These are phyloP conservation scores for Fragum whitleyi DNA, from an alignment of 2,888 invertebrate species.

Conservation along the genomic window DNA sequence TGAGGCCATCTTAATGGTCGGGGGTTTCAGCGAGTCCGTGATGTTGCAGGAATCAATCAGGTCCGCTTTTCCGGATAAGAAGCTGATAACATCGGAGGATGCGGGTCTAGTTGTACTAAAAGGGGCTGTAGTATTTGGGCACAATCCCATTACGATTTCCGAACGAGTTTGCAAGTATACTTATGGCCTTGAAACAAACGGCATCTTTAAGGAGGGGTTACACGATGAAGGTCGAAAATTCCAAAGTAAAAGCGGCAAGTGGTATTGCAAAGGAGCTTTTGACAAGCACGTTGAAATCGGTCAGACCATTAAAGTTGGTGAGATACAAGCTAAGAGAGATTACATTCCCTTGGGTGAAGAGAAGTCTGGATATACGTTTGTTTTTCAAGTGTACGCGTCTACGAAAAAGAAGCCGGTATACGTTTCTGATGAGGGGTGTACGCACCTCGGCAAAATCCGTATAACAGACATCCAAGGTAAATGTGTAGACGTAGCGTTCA, in stretches of 20 bases:
- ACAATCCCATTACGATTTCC: background rate
- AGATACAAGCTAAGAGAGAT: background rate
- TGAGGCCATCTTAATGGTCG: background rate
- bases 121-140: slow-evolving; percentile 7
- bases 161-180: slow-evolving; percentile 10
- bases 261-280: background rate
- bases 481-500: background rate
- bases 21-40: background rate
- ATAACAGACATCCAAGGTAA: background rate
- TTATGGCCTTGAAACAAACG: background rate
- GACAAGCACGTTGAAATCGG: background rate
- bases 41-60: background rate
- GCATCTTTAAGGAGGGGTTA: background rate
- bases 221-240: background rate
- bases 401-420: background rate
- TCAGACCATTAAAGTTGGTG: background rate
- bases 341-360: background rate
- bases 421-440: background rate
- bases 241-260: background rate
- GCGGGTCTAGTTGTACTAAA: slow-evolving; percentile 9
- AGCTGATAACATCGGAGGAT: background rate
- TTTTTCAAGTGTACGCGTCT: background rate
- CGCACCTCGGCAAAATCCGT: background rate
- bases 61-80: background rate
- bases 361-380: background rate